Evolutionary conservation across 2,797 vertebrate genomes (phyloP).

Genomic region (Carduelis carduelis): DNA sequence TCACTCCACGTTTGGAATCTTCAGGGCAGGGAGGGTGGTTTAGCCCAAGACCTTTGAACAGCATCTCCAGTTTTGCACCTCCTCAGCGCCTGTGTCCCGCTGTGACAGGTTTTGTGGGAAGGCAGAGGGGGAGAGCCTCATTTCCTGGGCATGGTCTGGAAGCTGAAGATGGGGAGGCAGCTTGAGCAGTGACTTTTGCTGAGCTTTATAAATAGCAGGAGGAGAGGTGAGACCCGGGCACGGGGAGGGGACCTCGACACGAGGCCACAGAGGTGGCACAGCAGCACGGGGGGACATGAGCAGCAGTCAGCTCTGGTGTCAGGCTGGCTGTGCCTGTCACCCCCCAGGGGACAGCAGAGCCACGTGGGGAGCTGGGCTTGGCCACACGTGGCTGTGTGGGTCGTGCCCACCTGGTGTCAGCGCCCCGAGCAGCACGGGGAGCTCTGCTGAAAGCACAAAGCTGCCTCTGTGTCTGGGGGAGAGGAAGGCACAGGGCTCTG

Average conservation of each 20-base stretch:
- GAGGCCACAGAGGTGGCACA: background rate
- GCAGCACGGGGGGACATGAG: accelerated
- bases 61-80: accelerated
- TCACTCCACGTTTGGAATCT: background rate
- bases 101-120: background rate
- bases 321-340: background rate
- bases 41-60: background rate
- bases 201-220: background rate
- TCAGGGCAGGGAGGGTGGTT: background rate
- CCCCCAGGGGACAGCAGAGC: background rate
- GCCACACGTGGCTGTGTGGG: accelerated
- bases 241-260: background rate
- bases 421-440: accelerated
- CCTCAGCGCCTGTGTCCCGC: background rate
- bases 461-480: background rate
- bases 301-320: background rate
- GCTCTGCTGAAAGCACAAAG: background rate
- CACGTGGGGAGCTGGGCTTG: background rate
- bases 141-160: background rate
- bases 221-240: background rate
- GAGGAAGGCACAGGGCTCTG: background rate
- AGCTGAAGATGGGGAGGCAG: background rate
- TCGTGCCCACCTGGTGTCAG: background rate
- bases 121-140: background rate
- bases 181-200: background rate